Evolutionary conservation across 1,140 invertebrate species (phyloP), one percentile per base, ranked within the genome.

Genomic region (Sminthurides bifidus): DNA sequence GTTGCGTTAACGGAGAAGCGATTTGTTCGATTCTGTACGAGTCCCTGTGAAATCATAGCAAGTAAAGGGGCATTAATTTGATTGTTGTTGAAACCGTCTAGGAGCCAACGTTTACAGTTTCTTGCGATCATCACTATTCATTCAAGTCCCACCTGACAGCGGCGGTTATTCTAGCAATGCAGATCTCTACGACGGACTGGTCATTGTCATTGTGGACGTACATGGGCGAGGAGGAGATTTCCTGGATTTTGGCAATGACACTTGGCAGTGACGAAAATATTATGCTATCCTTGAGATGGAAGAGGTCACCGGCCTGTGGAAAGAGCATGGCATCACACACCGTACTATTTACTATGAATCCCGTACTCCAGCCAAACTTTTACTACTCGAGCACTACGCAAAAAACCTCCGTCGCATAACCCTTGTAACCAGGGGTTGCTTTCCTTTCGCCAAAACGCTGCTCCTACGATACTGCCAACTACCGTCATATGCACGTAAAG

Each of bases 111-210:
- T 30, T 4, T 53, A 53, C n/a, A 53, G 12, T 15, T 17, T 8
- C 26, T 26, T 12, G 33, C n/a, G 33, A 35, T 35, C 2, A 3
- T 33, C 6, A 19, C n/a, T 40, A 15, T 10, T 0, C 1, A 40
- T 40, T 5, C 23, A 15, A 26, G n/a, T 12, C 26, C 23, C 14
- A 51, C 55, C 55, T 31, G 17, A 51, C 24, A 8, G 48, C 38
- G 6, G 55, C 55, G 24, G 86, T 90, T 8, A 91, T 82, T 54
- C 87, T 73, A 1, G 87, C 89, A 29, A 93, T 82, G 72, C 87
- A 91, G 65, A 92, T 93, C 73, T 93, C 90, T 56, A 92, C 87
- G 46, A 92, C 85, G 67, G 86, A 89, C 72, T 93, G 90, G 72
- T 92, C 86, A 75, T 92, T 88, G 67, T 87, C 83, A 73, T 86